Conservation (phyloP, 2,888 invertebrate species). For the Acronicta aceris region DNA sequence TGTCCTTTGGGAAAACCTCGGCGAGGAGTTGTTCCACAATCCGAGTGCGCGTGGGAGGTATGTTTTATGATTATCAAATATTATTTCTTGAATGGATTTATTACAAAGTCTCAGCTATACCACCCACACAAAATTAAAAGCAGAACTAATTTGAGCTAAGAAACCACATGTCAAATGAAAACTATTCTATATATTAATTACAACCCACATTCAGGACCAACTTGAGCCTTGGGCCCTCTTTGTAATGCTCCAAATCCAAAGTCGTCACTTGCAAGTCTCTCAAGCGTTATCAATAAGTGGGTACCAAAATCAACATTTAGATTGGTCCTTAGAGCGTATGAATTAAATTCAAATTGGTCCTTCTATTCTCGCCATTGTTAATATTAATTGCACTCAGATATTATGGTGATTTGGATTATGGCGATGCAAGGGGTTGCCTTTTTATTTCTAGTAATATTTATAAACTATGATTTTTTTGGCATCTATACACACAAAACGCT, state of each 20-base stretch:
- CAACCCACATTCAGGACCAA: neutral
- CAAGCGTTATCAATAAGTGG: neutral
- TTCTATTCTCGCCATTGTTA: neutral
- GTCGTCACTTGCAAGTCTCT: neutral
- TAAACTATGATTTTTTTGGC: too few relatives aligned
- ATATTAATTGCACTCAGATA: neutral
- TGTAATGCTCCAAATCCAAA: neutral
- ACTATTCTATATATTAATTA: conserved; percentile 3
- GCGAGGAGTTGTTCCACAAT: too few relatives aligned
- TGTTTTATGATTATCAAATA: too few relatives aligned
- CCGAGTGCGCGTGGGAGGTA: too few relatives aligned
- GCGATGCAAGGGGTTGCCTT: too few relatives aligned
- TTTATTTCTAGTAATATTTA: too few relatives aligned
- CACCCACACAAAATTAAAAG: neutral
- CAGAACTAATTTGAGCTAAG: neutral
- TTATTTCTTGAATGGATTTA: too few relatives aligned
- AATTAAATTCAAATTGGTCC: neutral
- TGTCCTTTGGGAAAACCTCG: too few relatives aligned
- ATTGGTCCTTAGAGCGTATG: neutral
- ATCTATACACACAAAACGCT: too few relatives aligned
- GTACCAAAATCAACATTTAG: neutral
- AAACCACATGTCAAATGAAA: neutral
- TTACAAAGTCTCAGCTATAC: neutral
- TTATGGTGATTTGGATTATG: too few relatives aligned
- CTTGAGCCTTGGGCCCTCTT: neutral